Base-by-base conservation (phyloP, 2,797 vertebrate species). In the Scarus forsteni region DNA sequence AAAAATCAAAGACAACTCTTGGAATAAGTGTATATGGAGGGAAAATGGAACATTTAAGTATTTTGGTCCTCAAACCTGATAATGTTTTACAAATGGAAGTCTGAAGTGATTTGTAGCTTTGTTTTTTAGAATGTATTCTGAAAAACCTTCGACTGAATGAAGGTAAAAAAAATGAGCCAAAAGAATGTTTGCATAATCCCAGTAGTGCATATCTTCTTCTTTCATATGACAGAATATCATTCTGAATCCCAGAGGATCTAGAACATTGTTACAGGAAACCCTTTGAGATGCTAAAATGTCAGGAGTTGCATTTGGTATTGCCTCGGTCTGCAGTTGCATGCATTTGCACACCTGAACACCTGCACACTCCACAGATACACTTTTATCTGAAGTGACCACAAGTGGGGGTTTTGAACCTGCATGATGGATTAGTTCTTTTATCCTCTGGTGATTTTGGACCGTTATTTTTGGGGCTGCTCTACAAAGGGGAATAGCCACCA, bases 351-450 rank as follows among this genome's bases (percentile, higher is more conserved):
- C 27, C 40, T 48, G 7, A 10, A 59, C 54, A 53, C 53, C 19
- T 14, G 39, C 55, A 36, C 27, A 11, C n/a, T 15, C 44, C 38
- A 65, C 19, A 66, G 58, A 75, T 52, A 54, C 51, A 34, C 63
- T 34, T 69, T 72, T 67, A 73, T 75, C 71, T 70, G 66, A 88
- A 90, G 79, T 88, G 84, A 75, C 84, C 65, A 43, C 80, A 73
- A 78, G 67, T 76, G 73, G 72, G 68, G 27, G 58, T 89, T 79
- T 74, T 70, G 64, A 70, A 68, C 73, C 58, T 16, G 36, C 59
- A 70, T 93, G 92, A 93, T 94, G 89, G 91, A 94, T 94, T 77
- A 90, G 86, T 88, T 90, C 82, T 77, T 60, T 84, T 87, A 91
- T 87, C 82, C 89, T 85, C 81, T 1, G 51, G 85, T 73, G 83